Evolutionary conservation across 2,797 vertebrate species (phyloP).

Genomic region (Crenichthys baileyi): DNA sequence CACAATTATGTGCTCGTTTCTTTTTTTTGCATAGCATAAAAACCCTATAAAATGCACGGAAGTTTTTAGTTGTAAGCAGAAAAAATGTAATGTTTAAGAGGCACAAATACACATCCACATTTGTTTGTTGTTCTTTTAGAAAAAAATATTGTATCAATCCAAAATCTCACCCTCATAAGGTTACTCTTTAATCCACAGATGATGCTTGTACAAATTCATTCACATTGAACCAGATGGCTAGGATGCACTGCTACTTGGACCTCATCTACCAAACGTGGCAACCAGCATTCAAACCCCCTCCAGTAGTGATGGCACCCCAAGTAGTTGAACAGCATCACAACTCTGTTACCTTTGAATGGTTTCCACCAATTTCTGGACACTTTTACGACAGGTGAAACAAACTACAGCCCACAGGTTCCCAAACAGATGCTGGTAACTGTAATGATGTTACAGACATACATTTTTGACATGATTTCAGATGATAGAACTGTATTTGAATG

Average conservation of each 20-base stretch:
- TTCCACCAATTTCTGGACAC: conserved; percentile 92
- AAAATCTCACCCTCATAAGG: conserved; percentile 1
- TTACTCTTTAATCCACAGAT: conserved; percentile 77
- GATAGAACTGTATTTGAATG: background rate
- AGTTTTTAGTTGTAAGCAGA: too few relatives aligned
- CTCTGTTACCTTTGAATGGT: conserved; percentile 92
- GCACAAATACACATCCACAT: background rate
- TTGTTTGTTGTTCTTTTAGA: background rate
- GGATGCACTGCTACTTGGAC: conserved; percentile 99
- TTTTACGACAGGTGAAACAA: conserved; percentile 96
- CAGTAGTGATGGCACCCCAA: conserved; percentile 90
- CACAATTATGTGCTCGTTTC: background rate
- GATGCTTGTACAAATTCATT: conserved; percentile 97
- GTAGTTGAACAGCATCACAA: conserved; percentile 86
- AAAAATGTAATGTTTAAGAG: too few relatives aligned
- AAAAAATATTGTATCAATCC: background rate
- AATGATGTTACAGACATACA: conserved; percentile 14
- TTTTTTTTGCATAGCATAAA: too few relatives aligned
- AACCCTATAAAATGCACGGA: too few relatives aligned
- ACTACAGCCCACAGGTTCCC: conserved; percentile 32
- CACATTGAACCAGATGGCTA: conserved; percentile 96
- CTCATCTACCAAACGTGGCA: conserved; percentile 96
- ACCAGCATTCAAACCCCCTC: conserved; percentile 87
- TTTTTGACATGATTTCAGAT: conserved; percentile 2
- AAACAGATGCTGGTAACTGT: conserved; percentile 12